phyloP scores from a whole-genome alignment of 1,140 invertebrate species.

The Lutraria rhynchaena region DNA sequence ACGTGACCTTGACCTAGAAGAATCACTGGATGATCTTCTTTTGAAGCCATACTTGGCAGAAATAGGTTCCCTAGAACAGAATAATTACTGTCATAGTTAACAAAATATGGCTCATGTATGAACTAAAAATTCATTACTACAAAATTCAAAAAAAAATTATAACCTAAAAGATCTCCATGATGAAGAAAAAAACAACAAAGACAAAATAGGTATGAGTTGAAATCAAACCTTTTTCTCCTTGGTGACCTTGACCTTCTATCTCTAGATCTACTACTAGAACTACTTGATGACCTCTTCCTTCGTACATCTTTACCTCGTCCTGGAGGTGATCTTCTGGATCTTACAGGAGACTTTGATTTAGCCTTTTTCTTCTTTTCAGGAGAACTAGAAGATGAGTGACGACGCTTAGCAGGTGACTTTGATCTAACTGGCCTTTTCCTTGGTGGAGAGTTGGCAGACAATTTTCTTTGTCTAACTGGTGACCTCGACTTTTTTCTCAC shows the following conservation, averaged over 20 bases:
- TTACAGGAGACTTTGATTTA: conserved; percentile 28
- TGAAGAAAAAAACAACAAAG: too few species aligned
- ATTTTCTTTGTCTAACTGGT: not conserved
- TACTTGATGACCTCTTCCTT: conserved; percentile 44
- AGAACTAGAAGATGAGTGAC: conserved; percentile 39
- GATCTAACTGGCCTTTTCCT: not conserved
- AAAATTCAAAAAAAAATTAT: not conserved
- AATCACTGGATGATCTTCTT: conserved; percentile 34
- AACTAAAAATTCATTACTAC: not conserved
- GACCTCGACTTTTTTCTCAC: conserved; percentile 17
- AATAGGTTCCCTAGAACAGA: conserved; percentile 2
- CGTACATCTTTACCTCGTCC: conserved; percentile 41
- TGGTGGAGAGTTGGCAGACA: not conserved
- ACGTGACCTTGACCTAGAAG: conserved; percentile 43
- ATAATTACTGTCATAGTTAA: too few species aligned
- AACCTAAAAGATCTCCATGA: not conserved
- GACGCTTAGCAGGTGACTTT: conserved; percentile 10
- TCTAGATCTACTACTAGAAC: conserved; percentile 51
- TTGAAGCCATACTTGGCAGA: conserved; percentile 43
- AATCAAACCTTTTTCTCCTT: conserved; percentile 28
- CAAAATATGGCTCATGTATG: not conserved
- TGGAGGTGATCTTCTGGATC: conserved; percentile 47
- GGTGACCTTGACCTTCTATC: conserved; percentile 41
- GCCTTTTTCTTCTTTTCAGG: not conserved
- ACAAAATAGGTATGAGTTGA: too few species aligned